Percentiles rank a stretch among this genome's conserved stretches.
Conservation (phyloP, 2,797 vertebrate genomes). For the Catamblyrhynchus diadema region DNA sequence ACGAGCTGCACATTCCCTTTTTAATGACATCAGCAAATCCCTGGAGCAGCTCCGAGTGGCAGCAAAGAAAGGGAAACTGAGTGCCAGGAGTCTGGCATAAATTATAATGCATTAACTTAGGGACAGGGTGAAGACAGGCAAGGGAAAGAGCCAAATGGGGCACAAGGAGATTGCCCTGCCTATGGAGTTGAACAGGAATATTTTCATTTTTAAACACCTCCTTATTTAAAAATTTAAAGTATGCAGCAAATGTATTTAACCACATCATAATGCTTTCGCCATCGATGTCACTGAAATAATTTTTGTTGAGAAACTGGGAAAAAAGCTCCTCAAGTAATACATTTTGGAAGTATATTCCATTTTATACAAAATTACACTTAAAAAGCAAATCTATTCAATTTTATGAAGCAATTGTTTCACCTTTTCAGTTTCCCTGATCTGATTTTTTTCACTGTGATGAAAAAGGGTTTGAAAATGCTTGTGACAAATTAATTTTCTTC, state of each 20-base stretch:
- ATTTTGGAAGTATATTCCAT: background rate
- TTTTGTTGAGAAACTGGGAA: background rate
- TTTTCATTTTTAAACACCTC: background rate
- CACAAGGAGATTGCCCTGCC: background rate
- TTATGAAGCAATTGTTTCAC: background rate
- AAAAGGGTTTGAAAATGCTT: background rate
- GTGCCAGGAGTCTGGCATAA: slow-evolving; percentile 18
- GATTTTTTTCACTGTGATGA: background rate
- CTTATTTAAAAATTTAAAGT: background rate
- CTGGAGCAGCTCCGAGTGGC: slow-evolving; percentile 19
- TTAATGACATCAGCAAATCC: slow-evolving; percentile 56
- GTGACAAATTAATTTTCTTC: background rate
- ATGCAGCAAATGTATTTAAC: background rate
- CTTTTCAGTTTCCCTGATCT: background rate
- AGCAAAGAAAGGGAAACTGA: slow-evolving; percentile 18
- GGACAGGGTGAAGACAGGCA: slow-evolving; percentile 5
- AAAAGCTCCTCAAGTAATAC: background rate
- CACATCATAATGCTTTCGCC: background rate
- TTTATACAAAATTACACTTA: background rate
- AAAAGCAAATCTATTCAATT: background rate
- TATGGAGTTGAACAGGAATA: background rate
- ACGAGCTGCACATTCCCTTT: slow-evolving; percentile 40
- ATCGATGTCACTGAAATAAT: rapidly evolving
- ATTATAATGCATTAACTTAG: slow-evolving; percentile 22
- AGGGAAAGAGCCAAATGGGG: background rate